Percentiles rank a stretch among this genome's conserved stretches.
These are phyloP conservation scores for Chymomyza fuscimana DNA, from an alignment of 2,888 invertebrate genomes.

Conservation along the genomic window DNA sequence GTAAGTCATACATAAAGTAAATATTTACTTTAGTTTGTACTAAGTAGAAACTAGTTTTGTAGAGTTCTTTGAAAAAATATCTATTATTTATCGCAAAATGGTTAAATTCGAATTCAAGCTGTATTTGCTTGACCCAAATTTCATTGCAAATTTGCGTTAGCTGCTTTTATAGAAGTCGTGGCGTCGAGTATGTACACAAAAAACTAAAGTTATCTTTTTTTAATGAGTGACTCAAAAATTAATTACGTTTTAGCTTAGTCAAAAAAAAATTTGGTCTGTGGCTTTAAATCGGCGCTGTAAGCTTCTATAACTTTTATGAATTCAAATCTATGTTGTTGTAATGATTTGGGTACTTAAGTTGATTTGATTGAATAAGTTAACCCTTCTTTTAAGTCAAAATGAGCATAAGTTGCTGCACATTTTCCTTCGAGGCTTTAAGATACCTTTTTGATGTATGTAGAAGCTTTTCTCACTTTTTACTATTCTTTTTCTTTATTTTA, in stretches of 20 bases:
- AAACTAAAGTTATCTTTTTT: not conserved
- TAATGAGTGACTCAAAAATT: not conserved
- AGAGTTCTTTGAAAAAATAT: not conserved
- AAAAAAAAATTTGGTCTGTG: not conserved
- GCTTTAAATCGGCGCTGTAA: no score
- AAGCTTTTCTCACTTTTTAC: no score
- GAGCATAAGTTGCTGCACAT: no score
- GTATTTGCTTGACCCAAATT: not conserved
- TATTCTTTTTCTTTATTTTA: no score
- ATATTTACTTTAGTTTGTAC: not conserved
- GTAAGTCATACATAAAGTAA: no score
- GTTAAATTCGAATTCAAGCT: not conserved
- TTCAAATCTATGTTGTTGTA: no score
- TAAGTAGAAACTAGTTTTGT: slow-evolving; percentile 18
- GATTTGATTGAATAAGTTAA: no score
- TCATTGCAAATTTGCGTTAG: not conserved
- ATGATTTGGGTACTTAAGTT: no score
- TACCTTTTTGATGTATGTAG: no score
- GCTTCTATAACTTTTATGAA: no score
- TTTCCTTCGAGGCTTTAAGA: no score
- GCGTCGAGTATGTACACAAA: not conserved
- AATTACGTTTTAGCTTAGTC: not conserved
- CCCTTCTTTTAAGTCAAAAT: no score
- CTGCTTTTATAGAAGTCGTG: not conserved
- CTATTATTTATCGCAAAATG: not conserved